Percentiles rank a stretch among this genome's conserved stretches.
Evolutionary conservation across 1,140 invertebrate species (phyloP).

Genomic region (Sitobion miscanthi): DNA sequence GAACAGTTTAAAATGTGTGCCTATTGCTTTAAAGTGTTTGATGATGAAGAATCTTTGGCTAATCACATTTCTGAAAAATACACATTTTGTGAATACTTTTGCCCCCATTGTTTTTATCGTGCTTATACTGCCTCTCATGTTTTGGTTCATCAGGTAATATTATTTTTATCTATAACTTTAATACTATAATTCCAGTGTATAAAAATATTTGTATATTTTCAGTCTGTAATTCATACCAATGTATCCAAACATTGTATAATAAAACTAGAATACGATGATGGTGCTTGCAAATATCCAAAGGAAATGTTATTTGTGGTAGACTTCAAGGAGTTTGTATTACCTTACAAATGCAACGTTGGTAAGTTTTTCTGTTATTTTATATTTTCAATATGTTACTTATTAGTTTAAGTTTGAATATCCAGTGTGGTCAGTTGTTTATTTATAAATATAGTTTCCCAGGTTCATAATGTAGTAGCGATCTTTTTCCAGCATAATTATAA

Average conservation of each 20-base stretch:
- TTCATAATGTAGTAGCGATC: background rate
- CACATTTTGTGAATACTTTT: constrained; percentile 37
- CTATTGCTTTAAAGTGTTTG: constrained; percentile 39
- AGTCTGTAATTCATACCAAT: background rate
- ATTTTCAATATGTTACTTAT: background rate
- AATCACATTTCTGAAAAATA: constrained; percentile 29
- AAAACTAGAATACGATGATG: background rate
- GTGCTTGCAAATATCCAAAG: background rate
- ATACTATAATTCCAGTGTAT: background rate
- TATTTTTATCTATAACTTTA: background rate
- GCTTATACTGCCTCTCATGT: constrained; percentile 37
- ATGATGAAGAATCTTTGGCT: constrained; percentile 27
- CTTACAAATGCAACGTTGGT: constrained; percentile 21
- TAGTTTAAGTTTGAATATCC: background rate
- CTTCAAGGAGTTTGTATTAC: constrained; percentile 42
- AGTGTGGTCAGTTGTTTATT: background rate
- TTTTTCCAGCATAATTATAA: background rate
- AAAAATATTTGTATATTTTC: background rate
- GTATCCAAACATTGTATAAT: background rate
- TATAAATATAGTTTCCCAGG: background rate
- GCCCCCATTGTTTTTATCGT: constrained; percentile 43
- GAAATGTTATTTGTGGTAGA: constrained; percentile 21
- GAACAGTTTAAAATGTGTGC: constrained; percentile 47
- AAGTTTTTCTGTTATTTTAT: constrained; percentile 2
- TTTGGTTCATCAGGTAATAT: constrained; percentile 26